Conservation (phyloP, 2,797 vertebrate species). For the Myotis vivesi region DNA sequence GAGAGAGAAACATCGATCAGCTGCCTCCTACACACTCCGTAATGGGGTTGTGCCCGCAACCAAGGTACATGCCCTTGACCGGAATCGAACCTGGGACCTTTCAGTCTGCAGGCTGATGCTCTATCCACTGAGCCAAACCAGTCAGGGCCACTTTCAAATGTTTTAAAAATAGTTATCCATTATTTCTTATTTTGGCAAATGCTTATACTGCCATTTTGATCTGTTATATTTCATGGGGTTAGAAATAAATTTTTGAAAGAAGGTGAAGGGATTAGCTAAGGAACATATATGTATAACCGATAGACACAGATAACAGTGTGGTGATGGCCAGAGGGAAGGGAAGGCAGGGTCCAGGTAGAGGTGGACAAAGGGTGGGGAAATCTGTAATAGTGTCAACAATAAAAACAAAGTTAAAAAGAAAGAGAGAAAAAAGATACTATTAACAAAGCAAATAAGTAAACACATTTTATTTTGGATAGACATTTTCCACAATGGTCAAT, state of each 20-base stretch:
- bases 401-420: neutral
- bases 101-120: too few species aligned
- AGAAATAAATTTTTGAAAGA: neutral
- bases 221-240: slow-evolving; percentile 21
- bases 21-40: too few species aligned
- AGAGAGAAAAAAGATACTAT: neutral
- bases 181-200: neutral
- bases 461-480: neutral
- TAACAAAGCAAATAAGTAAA: neutral
- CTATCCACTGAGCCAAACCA: too few species aligned
- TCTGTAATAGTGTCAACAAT: neutral
- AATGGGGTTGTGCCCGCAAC: too few species aligned
- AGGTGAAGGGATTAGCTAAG: neutral
- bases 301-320: neutral
- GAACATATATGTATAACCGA: neutral
- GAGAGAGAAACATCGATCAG: too few species aligned
- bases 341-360: neutral
- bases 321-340: neutral
- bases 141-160: too few species aligned
- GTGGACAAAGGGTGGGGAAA: neutral
- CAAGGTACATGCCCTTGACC: too few species aligned
- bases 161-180: slow-evolving; percentile 8
- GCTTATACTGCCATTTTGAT: neutral
- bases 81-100: too few species aligned
- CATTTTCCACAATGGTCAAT: neutral